Conservation (phyloP, 1,140 invertebrate genomes). For the Bombus waltoni region DNA sequence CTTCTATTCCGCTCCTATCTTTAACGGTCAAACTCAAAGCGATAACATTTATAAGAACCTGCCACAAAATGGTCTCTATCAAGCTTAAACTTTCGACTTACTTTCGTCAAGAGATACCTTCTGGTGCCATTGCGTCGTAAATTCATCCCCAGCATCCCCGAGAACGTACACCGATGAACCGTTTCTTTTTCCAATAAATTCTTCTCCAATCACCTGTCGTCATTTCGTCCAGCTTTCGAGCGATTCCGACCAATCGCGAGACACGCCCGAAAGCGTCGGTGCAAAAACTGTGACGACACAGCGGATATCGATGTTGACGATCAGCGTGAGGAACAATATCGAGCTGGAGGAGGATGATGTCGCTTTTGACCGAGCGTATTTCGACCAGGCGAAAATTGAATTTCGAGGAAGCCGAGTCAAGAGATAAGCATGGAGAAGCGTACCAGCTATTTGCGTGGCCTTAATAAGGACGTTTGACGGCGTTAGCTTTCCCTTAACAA, state of each 20-base stretch:
- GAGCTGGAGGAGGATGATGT: conserved; percentile 9
- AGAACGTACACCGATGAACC: neutral
- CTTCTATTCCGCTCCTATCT: neutral
- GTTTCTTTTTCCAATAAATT: neutral
- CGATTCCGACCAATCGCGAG: too few relatives aligned
- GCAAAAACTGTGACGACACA: conserved; percentile 33
- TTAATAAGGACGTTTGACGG: conserved; percentile 74
- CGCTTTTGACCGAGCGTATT: conserved; percentile 69
- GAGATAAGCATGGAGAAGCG: conserved; percentile 51
- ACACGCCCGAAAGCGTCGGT: neutral
- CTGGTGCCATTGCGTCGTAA: neutral
- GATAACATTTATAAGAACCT: neutral
- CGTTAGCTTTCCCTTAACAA: conserved; percentile 72
- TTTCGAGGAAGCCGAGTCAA: conserved; percentile 56
- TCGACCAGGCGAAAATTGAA: conserved; percentile 69
- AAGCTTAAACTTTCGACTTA: neutral
- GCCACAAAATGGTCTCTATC: too few relatives aligned
- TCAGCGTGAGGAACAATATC: conserved; percentile 43
- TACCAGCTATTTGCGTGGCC: conserved; percentile 62
- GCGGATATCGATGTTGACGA: conserved; percentile 17
- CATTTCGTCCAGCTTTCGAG: neutral
- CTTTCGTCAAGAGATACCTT: neutral
- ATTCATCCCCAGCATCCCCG: neutral
- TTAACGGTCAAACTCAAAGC: neutral
- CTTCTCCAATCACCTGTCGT: neutral